A percentile compares a stretch with the other conserved stretches of the same genome.
Conservation (phyloP, 2,113 vertebrate genomes). For the Probosciger aterrimus region DNA sequence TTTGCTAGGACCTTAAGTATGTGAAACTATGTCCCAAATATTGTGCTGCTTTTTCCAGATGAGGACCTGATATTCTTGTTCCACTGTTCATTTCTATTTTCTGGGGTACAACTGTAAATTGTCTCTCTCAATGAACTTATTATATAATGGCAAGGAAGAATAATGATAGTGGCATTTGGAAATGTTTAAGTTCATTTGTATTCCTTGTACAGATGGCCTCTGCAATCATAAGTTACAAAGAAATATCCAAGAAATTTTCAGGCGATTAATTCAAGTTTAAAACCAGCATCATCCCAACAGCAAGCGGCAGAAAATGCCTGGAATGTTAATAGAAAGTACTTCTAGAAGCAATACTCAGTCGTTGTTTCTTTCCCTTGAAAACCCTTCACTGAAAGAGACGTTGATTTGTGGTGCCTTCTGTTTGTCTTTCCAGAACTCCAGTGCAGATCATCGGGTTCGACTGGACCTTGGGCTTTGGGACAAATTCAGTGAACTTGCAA, state of each 20-base stretch:
- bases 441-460: conserved; percentile 92
- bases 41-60: conserved; percentile 34
- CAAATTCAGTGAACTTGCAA: conserved; percentile 99
- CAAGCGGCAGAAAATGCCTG: conserved; percentile 14
- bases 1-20: conserved; percentile 51
- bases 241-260: conserved; percentile 46
- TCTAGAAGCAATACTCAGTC: not conserved
- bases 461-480: conserved; percentile 98
- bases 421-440: conserved; percentile 85
- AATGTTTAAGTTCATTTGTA: conserved; percentile 60
- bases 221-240: conserved; percentile 48
- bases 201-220: conserved; percentile 49
- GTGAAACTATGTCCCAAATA: conserved; percentile 14
- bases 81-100: conserved; percentile 44
- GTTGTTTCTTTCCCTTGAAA: conserved; percentile 4
- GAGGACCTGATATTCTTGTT: conserved; percentile 19
- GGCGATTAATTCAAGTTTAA: conserved; percentile 24
- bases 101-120: conserved; percentile 34
- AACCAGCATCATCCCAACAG: not conserved
- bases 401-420: conserved; percentile 32
- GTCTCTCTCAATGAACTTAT: conserved; percentile 49
- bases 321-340: not conserved
- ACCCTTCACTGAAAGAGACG: not conserved
- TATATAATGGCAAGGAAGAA: conserved; percentile 43
- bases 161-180: conserved; percentile 59